phyloP scores from a whole-genome alignment of 2,113 vertebrate genomes.

The Lontra canadensis region DNA sequence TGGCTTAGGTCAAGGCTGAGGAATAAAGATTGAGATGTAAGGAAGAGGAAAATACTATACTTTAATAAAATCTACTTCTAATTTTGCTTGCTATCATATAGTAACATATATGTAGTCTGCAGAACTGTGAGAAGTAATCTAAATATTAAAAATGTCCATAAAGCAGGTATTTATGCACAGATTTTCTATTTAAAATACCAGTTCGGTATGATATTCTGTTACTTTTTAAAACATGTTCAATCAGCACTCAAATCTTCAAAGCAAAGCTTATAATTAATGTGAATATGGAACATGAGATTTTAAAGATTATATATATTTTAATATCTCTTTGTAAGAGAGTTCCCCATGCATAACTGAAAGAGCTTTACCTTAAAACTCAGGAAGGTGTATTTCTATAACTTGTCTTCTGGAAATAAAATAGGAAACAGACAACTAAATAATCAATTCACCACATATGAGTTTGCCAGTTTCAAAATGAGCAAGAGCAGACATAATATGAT shows the following conservation, averaged over 20 bases:
- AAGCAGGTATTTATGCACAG: neutral
- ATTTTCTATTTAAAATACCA: neutral
- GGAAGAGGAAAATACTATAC: neutral
- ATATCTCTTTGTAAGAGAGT: neutral
- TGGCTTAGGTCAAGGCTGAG: neutral
- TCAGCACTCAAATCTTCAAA: neutral
- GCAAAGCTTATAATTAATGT: neutral
- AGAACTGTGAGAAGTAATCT: neutral
- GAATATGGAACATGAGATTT: neutral
- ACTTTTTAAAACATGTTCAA: neutral
- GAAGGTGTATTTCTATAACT: neutral
- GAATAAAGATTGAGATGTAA: neutral
- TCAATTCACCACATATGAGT: neutral
- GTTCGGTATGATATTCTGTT: neutral
- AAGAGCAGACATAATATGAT: conserved; percentile 46
- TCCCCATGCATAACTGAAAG: neutral
- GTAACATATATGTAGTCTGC: neutral
- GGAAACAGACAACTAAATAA: conserved; percentile 7
- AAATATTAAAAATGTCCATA: neutral
- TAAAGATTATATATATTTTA: neutral
- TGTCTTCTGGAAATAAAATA: conserved; percentile 36
- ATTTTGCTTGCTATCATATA: neutral
- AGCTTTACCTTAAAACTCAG: neutral
- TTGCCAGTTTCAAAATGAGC: neutral
- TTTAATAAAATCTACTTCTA: neutral